Conservation (phyloP, 2,888 invertebrate genomes). For the Phytoseiulus persimilis region DNA sequence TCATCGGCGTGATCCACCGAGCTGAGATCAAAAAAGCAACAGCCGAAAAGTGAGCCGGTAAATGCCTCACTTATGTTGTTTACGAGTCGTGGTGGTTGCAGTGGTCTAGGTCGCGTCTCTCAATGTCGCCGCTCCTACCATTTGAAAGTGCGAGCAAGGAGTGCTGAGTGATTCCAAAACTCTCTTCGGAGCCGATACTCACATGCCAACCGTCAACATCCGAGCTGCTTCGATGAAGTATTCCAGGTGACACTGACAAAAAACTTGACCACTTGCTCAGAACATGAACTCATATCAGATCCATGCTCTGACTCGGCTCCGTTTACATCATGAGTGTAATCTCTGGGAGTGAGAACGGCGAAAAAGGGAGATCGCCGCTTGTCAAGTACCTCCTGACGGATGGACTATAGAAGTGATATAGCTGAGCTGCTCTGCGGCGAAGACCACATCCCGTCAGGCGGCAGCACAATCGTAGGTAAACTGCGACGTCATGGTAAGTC, state of each 20-base stretch:
- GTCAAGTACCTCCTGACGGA: not conserved
- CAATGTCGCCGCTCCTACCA: not conserved
- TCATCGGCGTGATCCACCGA: not conserved
- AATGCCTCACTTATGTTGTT: not conserved
- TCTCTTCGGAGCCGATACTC: not conserved
- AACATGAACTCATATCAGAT: not conserved
- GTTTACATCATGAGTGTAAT: not conserved
- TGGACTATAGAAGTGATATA: not conserved
- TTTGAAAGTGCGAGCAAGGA: not conserved
- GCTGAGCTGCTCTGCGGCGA: not conserved
- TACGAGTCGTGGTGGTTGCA: not conserved
- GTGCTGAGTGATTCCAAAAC: not conserved
- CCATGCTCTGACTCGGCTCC: not conserved
- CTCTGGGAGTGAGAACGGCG: not conserved
- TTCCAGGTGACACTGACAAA: not conserved
- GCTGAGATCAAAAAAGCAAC: not conserved
- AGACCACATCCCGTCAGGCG: not conserved
- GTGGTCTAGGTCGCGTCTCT: not conserved
- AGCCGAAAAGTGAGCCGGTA: not conserved
- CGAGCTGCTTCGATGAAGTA: not conserved
- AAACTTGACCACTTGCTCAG: not conserved
- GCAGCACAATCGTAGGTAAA: constrained; percentile 5
- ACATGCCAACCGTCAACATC: not conserved
- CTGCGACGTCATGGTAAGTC: not conserved
- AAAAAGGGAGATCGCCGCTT: not conserved